Base-by-base conservation (phyloP, 1,140 invertebrate genomes). In the Zaprionus lachaisei region DNA sequence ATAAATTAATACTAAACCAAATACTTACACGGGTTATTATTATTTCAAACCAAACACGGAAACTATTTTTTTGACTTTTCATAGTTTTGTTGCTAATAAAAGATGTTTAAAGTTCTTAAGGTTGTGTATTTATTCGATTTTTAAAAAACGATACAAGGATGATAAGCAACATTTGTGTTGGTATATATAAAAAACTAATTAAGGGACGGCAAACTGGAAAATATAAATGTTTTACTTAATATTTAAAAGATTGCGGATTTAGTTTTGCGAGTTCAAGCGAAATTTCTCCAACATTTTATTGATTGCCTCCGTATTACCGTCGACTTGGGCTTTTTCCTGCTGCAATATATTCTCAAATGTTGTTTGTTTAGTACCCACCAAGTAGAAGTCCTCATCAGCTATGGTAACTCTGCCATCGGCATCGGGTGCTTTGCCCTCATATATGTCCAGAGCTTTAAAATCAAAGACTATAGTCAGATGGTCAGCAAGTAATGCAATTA, bases 401-500 rank as follows among this genome's bases (percentile, higher is more conserved):
- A 92, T 86, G 6, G 91, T 92, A 1, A 92, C 70, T 26, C 79
- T 80, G 2, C 77, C 91, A 77, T 92, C 91, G 0, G 79, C 72
- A n/a, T 58, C 37, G 5, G 71, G 4, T 7, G 84, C 68, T 60
- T 72, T 91, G 6, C 91, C 91, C 26, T 92, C 91, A 37, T 92
- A 92, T 38, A 92, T 92, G 24, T 92, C 90, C 73, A 92, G 28
- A 28, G 89, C 91, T 92, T 92, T 92, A 77, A 92, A 92, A 91
- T 92, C 91, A 76, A 92, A 92, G 57, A 92, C 91, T 92, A 62
- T 60, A 61, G 76, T 80, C 62, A 90, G 55, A 80, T 37, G 74
- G 71, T 90, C 69, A 89, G 67, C 67, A 38, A 54, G 41, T 41
- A 15, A 34, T 7, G 6, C 47, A 61, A 2, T 12, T 17, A 12